phyloP scores from a whole-genome alignment of 2,797 vertebrate species.

The Chiroxiphia lanceolata region DNA sequence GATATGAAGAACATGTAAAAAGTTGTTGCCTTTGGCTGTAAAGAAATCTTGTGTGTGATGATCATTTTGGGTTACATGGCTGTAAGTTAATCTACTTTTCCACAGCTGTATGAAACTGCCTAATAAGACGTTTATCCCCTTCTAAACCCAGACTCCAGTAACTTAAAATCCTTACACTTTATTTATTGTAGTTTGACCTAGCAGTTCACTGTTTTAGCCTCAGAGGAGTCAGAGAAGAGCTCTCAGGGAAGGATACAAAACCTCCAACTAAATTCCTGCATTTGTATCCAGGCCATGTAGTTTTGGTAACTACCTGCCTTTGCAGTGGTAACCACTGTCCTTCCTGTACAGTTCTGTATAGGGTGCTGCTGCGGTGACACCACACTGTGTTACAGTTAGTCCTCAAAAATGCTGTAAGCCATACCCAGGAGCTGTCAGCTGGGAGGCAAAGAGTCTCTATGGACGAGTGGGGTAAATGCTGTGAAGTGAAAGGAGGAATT shows the following conservation, averaged over 20 bases:
- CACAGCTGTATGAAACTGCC: not conserved
- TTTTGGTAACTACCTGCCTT: not conserved
- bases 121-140: not conserved
- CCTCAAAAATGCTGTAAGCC: not conserved
- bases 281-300: not conserved
- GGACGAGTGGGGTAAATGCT: not conserved
- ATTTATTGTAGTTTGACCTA: not conserved
- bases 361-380: not conserved
- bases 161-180: not conserved
- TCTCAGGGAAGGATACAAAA: not conserved
- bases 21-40: not conserved
- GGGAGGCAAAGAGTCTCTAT: not conserved
- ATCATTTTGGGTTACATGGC: not conserved
- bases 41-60: not conserved
- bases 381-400: accelerated
- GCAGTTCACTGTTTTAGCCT: not conserved
- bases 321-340: too few relatives aligned
- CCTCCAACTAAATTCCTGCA: not conserved
- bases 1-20: not conserved
- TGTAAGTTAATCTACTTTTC: not conserved
- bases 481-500: not conserved
- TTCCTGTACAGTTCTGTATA: not conserved
- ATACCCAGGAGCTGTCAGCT: not conserved
- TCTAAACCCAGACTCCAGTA: not conserved
- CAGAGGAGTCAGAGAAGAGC: not conserved